Evolutionary conservation across 2,797 vertebrate genomes (phyloP).

Genomic region (Microctenopoma lineatum): DNA sequence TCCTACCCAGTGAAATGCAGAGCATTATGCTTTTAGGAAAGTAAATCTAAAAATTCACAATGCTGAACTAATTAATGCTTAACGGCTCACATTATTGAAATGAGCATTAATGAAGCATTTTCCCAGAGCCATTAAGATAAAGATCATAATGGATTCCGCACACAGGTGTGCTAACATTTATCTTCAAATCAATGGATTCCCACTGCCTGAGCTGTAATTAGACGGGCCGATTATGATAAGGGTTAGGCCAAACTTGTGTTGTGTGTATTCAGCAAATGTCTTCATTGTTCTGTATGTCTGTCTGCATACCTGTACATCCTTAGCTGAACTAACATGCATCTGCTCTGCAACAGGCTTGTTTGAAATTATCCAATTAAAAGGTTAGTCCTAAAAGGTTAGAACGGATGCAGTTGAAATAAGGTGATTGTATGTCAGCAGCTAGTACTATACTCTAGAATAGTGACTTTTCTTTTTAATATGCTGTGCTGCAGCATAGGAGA

Average conservation of each 20-base stretch:
- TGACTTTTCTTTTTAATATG: conserved; percentile 4
- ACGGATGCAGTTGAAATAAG: conserved; percentile 25
- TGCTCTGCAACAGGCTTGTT: conserved; percentile 51
- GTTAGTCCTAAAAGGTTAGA: conserved; percentile 28
- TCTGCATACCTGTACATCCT: conserved; percentile 25
- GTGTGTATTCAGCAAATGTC: conserved; percentile 49
- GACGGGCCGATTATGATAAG: conserved; percentile 73
- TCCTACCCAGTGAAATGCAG: conserved; percentile 1
- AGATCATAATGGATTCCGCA: conserved; percentile 76
- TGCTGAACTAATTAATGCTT: conserved; percentile 74
- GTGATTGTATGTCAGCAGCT: conserved; percentile 31
- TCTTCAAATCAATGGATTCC: conserved; percentile 81
- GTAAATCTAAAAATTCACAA: conserved; percentile 58
- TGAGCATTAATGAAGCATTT: conserved; percentile 80
- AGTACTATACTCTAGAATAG: neutral
- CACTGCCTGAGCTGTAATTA: conserved; percentile 79
- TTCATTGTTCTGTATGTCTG: conserved; percentile 12
- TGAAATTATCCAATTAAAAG: conserved; percentile 78
- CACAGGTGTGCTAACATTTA: conserved; percentile 79
- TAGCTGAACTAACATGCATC: conserved; percentile 32
- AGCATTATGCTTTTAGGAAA: conserved; percentile 49
- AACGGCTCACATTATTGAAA: conserved; percentile 76
- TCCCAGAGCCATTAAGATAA: conserved; percentile 78
- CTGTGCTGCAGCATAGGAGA: conserved; percentile 10
- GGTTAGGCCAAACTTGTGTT: conserved; percentile 62